Evolutionary conservation across 2,113 vertebrate species (phyloP), one percentile per base, ranked within the genome.

Genomic region (Nothobranchius kuhntae): DNA sequence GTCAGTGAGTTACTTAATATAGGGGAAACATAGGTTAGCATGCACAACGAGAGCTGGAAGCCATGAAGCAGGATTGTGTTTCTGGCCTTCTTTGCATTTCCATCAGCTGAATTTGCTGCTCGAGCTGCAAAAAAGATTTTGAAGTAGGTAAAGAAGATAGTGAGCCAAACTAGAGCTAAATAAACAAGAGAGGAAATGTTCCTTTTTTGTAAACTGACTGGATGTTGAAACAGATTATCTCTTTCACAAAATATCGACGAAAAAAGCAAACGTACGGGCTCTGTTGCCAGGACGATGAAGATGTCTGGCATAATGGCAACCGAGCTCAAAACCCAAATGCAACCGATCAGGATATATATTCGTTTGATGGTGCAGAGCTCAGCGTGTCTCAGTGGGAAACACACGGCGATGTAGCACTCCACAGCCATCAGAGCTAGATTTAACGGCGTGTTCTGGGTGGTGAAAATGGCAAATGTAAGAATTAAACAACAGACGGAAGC

Each of bases 321-420:
- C 17, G 65, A 26, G 4, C 77, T 78, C 48, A 78, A 5, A 6
- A 30, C 11, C 89, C 89, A 92, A 50, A 92, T 87, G 26, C 79
- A 58, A 0, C 71, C 62, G 6, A 92, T 89, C 26, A 82, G 36
- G n/a, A 66, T 9, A 21, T 88, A 81, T 0, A 85, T 89, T 26
- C 75, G 60, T 13, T 14, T 71, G 0, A 83, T 59, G 0, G 86
- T 91, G n/a, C 88, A 90, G 42, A 90, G 46, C 68, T 81, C 53
- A 1, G 54, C 4, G 5, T 88, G 86, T 7, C 61, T 76, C 38
- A 91, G 83, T 0, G 90, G 90, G 13, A 45, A 65, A 55, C 90
- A 91, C 0, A 91, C 42, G 2, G 90, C 87, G 0, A 90, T 75
- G 74, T 88, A 89, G 59, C 90, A 85, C 78, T 91, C 89, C 4